Conservation (phyloP, 2,797 vertebrate genomes). For the Gastrophryne carolinensis region DNA sequence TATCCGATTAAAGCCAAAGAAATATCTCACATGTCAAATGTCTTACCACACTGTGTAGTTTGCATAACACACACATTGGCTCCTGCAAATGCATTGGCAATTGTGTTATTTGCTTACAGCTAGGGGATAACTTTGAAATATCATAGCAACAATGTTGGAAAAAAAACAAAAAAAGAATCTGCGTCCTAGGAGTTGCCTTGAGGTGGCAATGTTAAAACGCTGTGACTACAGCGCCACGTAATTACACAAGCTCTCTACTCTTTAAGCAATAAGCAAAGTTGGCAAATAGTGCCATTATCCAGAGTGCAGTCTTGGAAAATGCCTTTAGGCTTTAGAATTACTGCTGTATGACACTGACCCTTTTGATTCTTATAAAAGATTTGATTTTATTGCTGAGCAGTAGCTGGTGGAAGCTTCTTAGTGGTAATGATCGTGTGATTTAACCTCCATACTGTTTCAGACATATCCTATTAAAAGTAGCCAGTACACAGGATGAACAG, state of each 20-base stretch:
- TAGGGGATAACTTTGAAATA: background rate
- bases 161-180: background rate
- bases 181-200: background rate
- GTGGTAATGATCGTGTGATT: slow-evolving; percentile 1
- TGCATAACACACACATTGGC: background rate
- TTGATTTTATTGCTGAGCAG: slow-evolving; percentile 6
- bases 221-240: background rate
- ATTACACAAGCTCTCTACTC: background rate
- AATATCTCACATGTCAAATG: background rate
- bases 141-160: background rate
- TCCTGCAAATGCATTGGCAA: background rate
- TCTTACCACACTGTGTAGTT: background rate
- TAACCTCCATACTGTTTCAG: background rate
- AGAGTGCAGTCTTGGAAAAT: slow-evolving; percentile 6
- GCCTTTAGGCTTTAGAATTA: background rate
- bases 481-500: background rate
- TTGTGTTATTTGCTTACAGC: background rate
- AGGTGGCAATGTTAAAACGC: background rate
- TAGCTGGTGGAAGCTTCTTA: background rate
- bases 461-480: background rate
- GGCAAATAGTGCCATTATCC: background rate
- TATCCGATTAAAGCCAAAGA: slow-evolving; percentile 19
- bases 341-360: slow-evolving; percentile 10
- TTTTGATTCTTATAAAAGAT: slow-evolving; percentile 22
- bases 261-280: background rate